phyloP scores from a whole-genome alignment of 92 coral and sea anemone genomes.

The Porites divaricata region DNA sequence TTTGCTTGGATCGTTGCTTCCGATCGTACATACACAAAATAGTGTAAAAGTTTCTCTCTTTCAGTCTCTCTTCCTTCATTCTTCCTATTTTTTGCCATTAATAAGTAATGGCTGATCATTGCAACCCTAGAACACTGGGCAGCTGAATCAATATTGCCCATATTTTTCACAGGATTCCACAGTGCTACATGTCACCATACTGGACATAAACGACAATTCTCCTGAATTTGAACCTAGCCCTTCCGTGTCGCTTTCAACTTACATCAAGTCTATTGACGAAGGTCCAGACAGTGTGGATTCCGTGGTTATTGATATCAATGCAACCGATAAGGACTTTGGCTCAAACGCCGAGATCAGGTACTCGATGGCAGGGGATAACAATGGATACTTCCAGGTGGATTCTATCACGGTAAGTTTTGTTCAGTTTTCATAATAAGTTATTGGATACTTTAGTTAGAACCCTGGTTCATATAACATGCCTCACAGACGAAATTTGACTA shows the following conservation, averaged over 20 bases:
- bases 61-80: no score
- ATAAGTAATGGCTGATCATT: no score
- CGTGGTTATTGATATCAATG: slow-evolving; percentile 71
- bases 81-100: no score
- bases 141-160: not conserved
- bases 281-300: slow-evolving; percentile 61
- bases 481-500: no score
- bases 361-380: slow-evolving; percentile 73
- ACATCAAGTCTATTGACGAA: slow-evolving; percentile 54
- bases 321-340: slow-evolving; percentile 89
- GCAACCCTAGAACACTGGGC: no score
- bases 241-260: slow-evolving; percentile 45
- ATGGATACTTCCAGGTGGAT: slow-evolving; percentile 62
- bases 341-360: slow-evolving; percentile 72
- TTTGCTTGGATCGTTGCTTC: no score
- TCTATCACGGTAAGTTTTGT: slow-evolving; percentile 63
- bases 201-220: slow-evolving; percentile 82
- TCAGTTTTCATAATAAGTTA: no score
- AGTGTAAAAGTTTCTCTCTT: no score
- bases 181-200: slow-evolving; percentile 62
- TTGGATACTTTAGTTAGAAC: no score
- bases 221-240: slow-evolving; percentile 80
- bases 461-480: no score
- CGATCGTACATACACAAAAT: no score
- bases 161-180: slow-evolving; percentile 52